These are phyloP conservation scores for Adelges cooleyi DNA, from an alignment of 1,140 invertebrate species.

Conservation along the genomic window DNA sequence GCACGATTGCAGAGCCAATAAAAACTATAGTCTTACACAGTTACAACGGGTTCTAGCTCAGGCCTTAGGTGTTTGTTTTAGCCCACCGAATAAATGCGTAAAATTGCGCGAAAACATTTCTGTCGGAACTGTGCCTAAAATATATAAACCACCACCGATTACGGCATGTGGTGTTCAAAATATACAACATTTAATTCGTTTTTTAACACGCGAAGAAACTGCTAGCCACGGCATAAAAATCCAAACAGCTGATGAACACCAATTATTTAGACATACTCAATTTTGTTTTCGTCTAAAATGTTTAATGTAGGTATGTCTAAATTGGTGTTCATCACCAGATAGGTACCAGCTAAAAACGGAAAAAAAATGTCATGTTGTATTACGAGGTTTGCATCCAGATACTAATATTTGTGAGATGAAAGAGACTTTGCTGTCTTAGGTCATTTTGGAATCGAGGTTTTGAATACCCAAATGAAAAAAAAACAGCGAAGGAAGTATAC, in stretches of 20 bases:
- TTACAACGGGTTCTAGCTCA: too few relatives aligned
- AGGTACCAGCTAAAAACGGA: conserved; percentile 37
- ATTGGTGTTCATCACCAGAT: conserved; percentile 32
- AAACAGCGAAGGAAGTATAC: background rate
- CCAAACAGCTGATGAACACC: background rate
- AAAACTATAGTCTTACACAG: too few relatives aligned
- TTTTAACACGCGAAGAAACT: background rate
- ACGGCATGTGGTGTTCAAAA: background rate
- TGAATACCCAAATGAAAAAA: conserved; percentile 5
- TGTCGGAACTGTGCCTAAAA: background rate
- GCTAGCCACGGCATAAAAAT: background rate
- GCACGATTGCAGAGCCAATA: too few relatives aligned
- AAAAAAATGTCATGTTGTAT: conserved; percentile 36
- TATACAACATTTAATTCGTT: background rate
- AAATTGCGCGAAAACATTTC: too few relatives aligned
- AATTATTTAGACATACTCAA: background rate
- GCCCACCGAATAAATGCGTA: too few relatives aligned
- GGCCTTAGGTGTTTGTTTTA: too few relatives aligned
- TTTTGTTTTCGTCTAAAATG: too few relatives aligned
- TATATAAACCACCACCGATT: background rate
- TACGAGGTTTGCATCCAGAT: conserved; percentile 35
- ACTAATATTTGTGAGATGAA: conserved; percentile 34
- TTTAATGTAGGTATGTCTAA: background rate
- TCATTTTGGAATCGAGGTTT: background rate
- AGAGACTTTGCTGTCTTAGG: conserved; percentile 31